phyloP scores from a whole-genome alignment of 2,113 vertebrate genomes.

The Dryoscopus gambensis region DNA sequence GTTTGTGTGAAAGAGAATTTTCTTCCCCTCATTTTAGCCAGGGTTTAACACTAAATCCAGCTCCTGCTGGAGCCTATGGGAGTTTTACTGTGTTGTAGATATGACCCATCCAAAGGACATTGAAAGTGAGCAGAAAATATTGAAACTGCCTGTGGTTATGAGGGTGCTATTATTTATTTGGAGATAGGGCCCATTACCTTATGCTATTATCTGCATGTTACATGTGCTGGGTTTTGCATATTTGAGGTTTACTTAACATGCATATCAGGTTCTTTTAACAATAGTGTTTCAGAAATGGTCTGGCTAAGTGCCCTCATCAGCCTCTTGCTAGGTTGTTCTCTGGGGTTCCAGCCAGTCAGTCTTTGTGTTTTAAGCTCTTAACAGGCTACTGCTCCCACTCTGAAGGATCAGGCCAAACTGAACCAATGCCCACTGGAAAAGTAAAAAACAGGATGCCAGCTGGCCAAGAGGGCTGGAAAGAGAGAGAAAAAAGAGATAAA shows the following conservation, averaged over 20 bases:
- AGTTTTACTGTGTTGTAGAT: not conserved
- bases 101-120: not conserved
- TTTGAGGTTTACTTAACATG: slow-evolving; percentile 17
- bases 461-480: slow-evolving; percentile 26
- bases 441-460: not conserved
- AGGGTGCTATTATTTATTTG: not conserved
- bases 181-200: not conserved
- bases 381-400: slow-evolving; percentile 23
- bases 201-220: not conserved
- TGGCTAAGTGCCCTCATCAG: slow-evolving; percentile 27
- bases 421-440: slow-evolving; percentile 29
- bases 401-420: not conserved
- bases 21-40: not conserved
- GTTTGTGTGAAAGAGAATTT: not conserved
- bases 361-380: slow-evolving; percentile 32
- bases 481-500: not conserved
- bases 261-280: not conserved
- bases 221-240: not conserved
- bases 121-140: slow-evolving; percentile 1
- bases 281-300: not conserved
- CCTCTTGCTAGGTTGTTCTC: slow-evolving; percentile 20
- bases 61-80: not conserved
- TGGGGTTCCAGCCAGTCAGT: slow-evolving; percentile 34
- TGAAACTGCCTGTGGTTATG: not conserved
- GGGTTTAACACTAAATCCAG: not conserved